Conservation (phyloP, 2,888 invertebrate species). For the Ophonus ardosiacus region DNA sequence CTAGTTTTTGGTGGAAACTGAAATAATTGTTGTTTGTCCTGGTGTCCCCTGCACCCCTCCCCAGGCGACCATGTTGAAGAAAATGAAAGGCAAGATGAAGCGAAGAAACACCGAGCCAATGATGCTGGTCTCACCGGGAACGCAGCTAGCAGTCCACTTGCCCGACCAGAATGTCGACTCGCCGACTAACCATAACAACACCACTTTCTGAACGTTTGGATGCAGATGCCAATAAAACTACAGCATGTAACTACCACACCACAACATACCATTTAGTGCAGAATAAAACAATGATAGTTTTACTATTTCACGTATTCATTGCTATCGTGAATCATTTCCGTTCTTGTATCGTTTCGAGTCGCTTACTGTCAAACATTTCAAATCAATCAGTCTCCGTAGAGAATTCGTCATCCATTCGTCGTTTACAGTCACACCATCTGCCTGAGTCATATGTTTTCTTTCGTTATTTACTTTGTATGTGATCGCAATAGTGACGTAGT, state of each 20-base stretch:
- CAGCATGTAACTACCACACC: constrained; percentile 17
- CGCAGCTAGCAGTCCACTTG: constrained; percentile 75
- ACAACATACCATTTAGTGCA: constrained; percentile 8
- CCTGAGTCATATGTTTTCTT: constrained; percentile 35
- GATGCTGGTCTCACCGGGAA: constrained; percentile 79
- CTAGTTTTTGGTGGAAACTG: constrained; percentile 54
- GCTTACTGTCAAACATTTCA: constrained; percentile 36
- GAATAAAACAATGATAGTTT: constrained; percentile 23
- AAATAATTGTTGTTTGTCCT: constrained; percentile 64
- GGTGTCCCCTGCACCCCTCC: constrained; percentile 74
- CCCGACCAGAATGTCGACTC: constrained; percentile 76
- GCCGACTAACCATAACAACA: constrained; percentile 75
- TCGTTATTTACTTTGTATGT: constrained; percentile 64
- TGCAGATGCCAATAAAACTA: not conserved
- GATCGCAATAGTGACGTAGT: constrained; percentile 62
- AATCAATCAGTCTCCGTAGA: constrained; percentile 14
- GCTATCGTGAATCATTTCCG: constrained; percentile 44
- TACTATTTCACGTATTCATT: constrained; percentile 40
- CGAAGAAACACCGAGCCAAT: constrained; percentile 94
- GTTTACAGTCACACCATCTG: constrained; percentile 31
- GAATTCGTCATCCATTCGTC: constrained; percentile 41
- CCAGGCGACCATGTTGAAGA: constrained; percentile 99
- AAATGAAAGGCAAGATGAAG: constrained; percentile 97
- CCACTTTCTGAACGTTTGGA: constrained; percentile 71
- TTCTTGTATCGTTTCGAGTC: constrained; percentile 24